These are phyloP conservation scores for Pollenia angustigena DNA, from an alignment of 2,888 invertebrate species.

Conservation along the genomic window DNA sequence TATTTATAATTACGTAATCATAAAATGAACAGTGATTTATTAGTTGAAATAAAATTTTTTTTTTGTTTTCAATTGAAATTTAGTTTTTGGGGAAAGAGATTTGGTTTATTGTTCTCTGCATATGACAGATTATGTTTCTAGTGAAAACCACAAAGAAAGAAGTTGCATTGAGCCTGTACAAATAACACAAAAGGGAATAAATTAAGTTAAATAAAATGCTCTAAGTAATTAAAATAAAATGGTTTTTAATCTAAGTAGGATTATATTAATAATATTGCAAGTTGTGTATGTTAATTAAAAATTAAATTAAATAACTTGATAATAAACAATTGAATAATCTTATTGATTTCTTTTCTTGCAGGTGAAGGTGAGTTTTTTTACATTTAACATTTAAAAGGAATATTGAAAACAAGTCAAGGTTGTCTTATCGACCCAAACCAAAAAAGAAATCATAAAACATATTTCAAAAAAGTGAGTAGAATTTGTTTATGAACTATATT, in stretches of 20 bases:
- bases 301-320: background rate
- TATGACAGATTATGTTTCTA: background rate
- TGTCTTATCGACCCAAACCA: background rate
- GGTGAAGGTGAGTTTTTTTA: constrained; percentile 7
- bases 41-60: background rate
- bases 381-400: background rate
- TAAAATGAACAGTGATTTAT: background rate
- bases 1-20: background rate
- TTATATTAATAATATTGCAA: background rate
- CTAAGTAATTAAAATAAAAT: background rate
- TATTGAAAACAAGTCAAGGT: background rate
- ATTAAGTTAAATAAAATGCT: background rate
- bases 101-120: background rate
- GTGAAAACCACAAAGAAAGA: too few species aligned
- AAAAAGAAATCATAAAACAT: background rate
- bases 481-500: background rate
- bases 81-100: too few species aligned
- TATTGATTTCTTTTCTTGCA: background rate
- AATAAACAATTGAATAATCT: background rate
- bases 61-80: too few species aligned
- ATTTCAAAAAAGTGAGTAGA: background rate
- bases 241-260: background rate
- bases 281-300: background rate
- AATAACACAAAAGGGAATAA: background rate
- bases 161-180: too few species aligned